Evolutionary conservation across 2,797 vertebrate genomes (phyloP).

Genomic region (Meda fulgida): DNA sequence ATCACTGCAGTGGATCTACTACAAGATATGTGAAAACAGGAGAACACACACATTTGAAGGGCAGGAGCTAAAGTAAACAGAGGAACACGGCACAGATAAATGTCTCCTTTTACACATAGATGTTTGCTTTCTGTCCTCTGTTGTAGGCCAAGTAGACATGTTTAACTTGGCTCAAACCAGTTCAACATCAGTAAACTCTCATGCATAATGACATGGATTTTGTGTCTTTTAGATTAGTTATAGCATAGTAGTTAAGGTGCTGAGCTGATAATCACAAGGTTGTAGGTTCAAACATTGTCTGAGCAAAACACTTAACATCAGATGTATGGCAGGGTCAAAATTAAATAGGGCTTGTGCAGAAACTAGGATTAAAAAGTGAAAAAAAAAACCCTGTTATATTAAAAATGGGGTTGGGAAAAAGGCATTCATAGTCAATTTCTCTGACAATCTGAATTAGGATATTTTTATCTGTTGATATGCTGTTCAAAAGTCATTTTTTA

Average conservation of each 20-base stretch:
- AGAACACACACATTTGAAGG: slow-evolving; percentile 21
- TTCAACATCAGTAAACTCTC: slow-evolving; percentile 4
- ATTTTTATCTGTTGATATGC: neutral
- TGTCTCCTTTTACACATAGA: neutral
- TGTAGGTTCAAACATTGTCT: neutral
- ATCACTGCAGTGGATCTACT: slow-evolving; percentile 26
- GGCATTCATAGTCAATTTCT: neutral
- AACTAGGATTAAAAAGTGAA: too few species aligned
- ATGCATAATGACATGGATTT: slow-evolving; percentile 4
- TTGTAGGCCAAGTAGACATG: slow-evolving; percentile 11
- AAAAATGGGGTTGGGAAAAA: too few species aligned
- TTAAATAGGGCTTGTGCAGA: neutral
- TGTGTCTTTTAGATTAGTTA: neutral
- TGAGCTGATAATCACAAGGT: neutral
- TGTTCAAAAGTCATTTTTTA: neutral
- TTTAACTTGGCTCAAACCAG: slow-evolving; percentile 14
- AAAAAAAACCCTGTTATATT: too few species aligned
- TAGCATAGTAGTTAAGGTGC: neutral
- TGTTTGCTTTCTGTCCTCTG: slow-evolving; percentile 4
- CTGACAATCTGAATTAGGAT: neutral
- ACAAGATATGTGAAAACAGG: slow-evolving; percentile 33
- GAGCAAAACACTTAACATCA: neutral
- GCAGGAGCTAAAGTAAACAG: slow-evolving; percentile 22
- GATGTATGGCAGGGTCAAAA: neutral
- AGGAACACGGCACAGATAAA: neutral